Base-by-base conservation (phyloP, 53 echinoderm and acorn worm species). In the Echinarachnius parma region DNA sequence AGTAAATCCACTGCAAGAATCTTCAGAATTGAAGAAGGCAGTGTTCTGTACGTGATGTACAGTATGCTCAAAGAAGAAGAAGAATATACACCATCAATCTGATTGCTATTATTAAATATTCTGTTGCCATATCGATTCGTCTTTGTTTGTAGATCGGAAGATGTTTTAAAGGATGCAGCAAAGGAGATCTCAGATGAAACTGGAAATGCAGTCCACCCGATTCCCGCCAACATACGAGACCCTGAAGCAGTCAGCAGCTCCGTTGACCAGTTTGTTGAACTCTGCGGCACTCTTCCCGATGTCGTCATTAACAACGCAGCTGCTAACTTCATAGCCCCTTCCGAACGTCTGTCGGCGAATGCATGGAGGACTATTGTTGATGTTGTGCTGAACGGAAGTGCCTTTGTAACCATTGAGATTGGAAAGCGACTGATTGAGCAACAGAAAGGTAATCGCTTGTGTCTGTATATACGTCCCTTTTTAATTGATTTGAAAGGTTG, bases 231-330 rank as follows among this genome's bases (percentile, higher is more conserved):
- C 48, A 81, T 95, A 25, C 75, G 87, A 20, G 87, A 95, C 46
- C 85, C 90, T 3, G 77, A 65, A 0, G 65, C 82, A 4, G 80
- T 96, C 27, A 80, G 70, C 28, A 78, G 80, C 8, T 85, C 87
- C 9, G 96, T 91, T 21, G 96, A 96, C 63, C 75, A 88, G 62
- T 83, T 87, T 30, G 75, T 82, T 9, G 82, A 87, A 66, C 45
- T 45, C 18, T 74, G 86, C 1, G 91, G 91, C 2, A 78, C 81
- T 4, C 66, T 96, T 21, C 96, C 96, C 4, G 49, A 91, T 35
- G 46, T 91, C 14, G 69, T 96, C 75, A 85, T 96, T 61, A 96
- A 96, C 58, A 96, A 96, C 36, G 96, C 96, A 25, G 96, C 91
- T 2, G 96, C 91, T 25, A 96, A 96, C 61, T 96, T 96, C 39